phyloP scores from a whole-genome alignment of 2,797 vertebrate genomes.

The Eulemur mongoz region DNA sequence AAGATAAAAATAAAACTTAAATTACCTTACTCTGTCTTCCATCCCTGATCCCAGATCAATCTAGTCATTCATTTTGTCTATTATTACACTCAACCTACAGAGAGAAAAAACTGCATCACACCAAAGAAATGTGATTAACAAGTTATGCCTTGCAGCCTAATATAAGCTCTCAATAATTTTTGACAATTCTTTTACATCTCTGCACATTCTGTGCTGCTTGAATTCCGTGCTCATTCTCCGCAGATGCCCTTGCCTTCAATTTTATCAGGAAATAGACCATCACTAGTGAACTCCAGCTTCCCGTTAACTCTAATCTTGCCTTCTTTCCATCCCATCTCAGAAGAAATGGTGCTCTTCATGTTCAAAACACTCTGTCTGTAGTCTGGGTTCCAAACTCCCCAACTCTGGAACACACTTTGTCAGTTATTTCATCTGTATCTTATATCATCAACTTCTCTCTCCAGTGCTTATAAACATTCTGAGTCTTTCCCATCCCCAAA shows the following conservation, averaged over 20 bases:
- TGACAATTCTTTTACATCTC: not conserved
- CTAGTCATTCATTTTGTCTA: not conserved
- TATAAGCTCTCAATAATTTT: not conserved
- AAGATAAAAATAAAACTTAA: constrained; percentile 14
- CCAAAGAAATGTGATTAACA: not conserved
- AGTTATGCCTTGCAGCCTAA: not conserved
- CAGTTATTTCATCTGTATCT: not conserved
- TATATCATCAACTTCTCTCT: not conserved
- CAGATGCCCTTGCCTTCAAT: not conserved
- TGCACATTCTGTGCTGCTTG: not conserved
- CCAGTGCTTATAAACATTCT: not conserved
- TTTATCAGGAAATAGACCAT: not conserved
- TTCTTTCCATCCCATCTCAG: not conserved
- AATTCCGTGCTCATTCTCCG: not conserved
- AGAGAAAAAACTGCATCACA: not conserved
- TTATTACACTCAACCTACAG: not conserved
- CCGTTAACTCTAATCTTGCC: not conserved
- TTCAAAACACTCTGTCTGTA: not conserved
- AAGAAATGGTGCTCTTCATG: not conserved
- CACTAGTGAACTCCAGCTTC: not conserved
- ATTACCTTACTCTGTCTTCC: not conserved
- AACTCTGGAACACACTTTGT: not conserved
- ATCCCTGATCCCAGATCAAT: not conserved
- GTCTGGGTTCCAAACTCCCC: not conserved
- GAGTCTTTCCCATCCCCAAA: not conserved